phyloP scores from a whole-genome alignment of 2,888 invertebrate species.

The Trissolcus japonicus region DNA sequence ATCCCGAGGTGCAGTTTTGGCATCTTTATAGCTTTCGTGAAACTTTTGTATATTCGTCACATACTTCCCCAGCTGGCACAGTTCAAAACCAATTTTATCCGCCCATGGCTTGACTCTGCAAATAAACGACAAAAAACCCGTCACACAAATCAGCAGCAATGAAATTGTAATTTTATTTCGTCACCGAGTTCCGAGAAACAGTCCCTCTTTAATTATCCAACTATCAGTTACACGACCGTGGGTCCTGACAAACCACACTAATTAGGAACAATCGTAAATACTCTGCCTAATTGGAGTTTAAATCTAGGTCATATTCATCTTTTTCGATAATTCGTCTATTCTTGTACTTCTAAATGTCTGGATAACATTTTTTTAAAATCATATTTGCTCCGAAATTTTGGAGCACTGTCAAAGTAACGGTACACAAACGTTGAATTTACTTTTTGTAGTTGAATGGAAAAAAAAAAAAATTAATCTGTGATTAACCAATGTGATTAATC shows the following conservation, averaged over 20 bases:
- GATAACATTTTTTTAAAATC: not conserved
- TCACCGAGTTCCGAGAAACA: not conserved
- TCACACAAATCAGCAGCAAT: no score
- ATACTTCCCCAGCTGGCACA: constrained; percentile 88
- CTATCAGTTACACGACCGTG: not conserved
- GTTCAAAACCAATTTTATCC: constrained; percentile 86
- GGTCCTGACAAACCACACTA: not conserved
- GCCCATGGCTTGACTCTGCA: constrained; percentile 88
- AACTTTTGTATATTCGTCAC: constrained; percentile 88
- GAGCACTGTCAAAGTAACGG: no score
- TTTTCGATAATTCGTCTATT: constrained; percentile 47
- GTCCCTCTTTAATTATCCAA: not conserved
- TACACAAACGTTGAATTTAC: no score
- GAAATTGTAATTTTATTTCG: not conserved
- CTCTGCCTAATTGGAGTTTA: constrained; percentile 4
- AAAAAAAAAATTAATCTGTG: no score
- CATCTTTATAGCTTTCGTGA: constrained; percentile 89
- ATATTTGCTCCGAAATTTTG: constrained; percentile 27
- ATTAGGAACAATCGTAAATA: constrained; percentile 7
- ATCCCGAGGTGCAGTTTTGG: constrained; percentile 85
- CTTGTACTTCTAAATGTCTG: constrained; percentile 28
- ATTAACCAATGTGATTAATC: no score
- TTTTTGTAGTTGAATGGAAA: no score
- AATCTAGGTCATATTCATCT: constrained; percentile 31
- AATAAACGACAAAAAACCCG: constrained; percentile 12